Conservation (phyloP, 2,113 vertebrate species). For the Fulmarus glacialis region DNA sequence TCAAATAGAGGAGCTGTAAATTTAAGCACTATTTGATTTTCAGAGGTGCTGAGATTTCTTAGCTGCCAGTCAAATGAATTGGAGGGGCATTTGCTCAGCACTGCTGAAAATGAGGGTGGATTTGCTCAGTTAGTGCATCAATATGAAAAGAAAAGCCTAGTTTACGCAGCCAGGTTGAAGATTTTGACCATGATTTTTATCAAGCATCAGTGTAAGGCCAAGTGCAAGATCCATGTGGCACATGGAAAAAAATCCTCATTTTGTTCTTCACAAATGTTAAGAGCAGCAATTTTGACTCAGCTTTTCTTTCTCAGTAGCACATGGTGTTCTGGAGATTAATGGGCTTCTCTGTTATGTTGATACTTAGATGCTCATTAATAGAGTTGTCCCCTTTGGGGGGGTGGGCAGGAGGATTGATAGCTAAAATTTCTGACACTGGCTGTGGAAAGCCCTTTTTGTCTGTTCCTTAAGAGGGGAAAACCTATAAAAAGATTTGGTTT, state of each 20-base stretch:
- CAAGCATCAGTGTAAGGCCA: background rate
- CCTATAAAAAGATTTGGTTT: constrained; percentile 39
- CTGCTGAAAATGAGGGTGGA: background rate
- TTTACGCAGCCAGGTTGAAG: background rate
- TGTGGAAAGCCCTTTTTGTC: constrained; percentile 29
- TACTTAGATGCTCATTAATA: constrained; percentile 1
- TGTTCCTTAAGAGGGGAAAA: constrained; percentile 3
- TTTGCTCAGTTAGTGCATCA: background rate
- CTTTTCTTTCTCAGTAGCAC: constrained; percentile 7
- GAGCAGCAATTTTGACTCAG: background rate
- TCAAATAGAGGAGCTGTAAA: constrained; percentile 1
- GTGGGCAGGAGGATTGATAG: background rate
- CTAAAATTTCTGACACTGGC: constrained; percentile 6
- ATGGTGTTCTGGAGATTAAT: constrained; percentile 1
- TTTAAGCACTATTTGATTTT: constrained; percentile 12
- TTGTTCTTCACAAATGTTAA: background rate
- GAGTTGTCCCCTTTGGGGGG: background rate
- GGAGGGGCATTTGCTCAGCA: background rate
- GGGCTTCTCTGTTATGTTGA: constrained; percentile 11
- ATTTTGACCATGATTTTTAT: background rate
- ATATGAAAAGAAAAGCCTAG: background rate
- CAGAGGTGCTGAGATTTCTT: background rate
- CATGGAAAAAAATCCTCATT: background rate
- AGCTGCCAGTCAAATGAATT: background rate
- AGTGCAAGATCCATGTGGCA: background rate